Evolutionary conservation across 2,113 vertebrate genomes (phyloP).

Genomic region (Tetraodon nigroviridis): DNA sequence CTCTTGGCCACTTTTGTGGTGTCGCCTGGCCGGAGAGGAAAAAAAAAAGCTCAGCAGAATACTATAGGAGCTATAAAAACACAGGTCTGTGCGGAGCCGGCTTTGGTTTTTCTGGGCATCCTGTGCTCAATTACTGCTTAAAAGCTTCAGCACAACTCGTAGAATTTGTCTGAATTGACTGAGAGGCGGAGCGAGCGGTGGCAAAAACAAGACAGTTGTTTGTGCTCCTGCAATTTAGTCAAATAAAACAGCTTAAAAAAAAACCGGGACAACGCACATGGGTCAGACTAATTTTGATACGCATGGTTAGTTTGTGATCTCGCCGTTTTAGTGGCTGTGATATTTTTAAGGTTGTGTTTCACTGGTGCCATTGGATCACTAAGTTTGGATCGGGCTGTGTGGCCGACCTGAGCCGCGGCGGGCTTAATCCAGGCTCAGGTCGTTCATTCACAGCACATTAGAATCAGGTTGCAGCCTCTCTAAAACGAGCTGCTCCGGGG

Average conservation of each 20-base stretch:
- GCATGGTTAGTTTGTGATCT: conserved; percentile 21
- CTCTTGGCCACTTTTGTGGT: conserved; percentile 73
- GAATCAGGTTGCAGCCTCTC: conserved; percentile 65
- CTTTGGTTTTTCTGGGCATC: conserved; percentile 83
- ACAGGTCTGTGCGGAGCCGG: conserved; percentile 85
- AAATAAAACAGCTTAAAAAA: conserved; percentile 60
- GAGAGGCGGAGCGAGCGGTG: conserved; percentile 85
- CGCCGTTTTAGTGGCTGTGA: conserved; percentile 34
- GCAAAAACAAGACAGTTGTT: conserved; percentile 81
- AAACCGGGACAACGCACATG: conserved; percentile 8
- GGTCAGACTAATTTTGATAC: conserved; percentile 19
- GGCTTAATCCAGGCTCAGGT: conserved; percentile 66
- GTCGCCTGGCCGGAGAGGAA: conserved; percentile 77
- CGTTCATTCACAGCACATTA: conserved; percentile 69
- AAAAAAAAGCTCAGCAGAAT: conserved; percentile 82
- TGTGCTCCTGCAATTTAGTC: conserved; percentile 74
- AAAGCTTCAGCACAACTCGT: conserved; percentile 87
- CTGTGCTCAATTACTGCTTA: conserved; percentile 89
- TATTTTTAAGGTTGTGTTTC: conserved; percentile 67
- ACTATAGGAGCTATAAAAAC: conserved; percentile 91
- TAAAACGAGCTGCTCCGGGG: conserved; percentile 55
- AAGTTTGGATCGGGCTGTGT: conserved; percentile 38
- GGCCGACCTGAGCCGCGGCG: conserved; percentile 47
- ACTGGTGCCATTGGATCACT: conserved; percentile 34
- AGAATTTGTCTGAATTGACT: conserved; percentile 89